A percentile compares a stretch with the other conserved stretches of the same genome.
Evolutionary conservation across 2,888 invertebrate genomes (phyloP).

Genomic region (Synergus gifuensis): DNA sequence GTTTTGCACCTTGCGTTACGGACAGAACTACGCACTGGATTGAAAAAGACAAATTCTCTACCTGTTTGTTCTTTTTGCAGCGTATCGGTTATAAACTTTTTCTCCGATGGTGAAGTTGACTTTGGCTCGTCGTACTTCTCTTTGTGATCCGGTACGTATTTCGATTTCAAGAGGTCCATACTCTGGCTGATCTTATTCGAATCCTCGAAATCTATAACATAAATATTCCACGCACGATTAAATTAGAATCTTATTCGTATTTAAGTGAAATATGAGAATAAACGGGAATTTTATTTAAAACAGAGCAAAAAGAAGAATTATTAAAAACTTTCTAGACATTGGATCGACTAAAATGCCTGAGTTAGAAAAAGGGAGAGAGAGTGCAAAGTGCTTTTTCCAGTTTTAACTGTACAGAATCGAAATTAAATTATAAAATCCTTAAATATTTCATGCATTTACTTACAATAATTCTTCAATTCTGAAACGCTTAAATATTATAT

Average conservation of each 20-base stretch:
- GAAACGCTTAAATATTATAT: too few species aligned
- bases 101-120: slow-evolving; percentile 70
- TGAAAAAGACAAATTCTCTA: slow-evolving; percentile 54
- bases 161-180: slow-evolving; percentile 68
- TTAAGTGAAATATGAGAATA: too few species aligned
- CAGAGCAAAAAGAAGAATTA: too few species aligned
- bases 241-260: background rate
- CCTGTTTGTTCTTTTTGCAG: slow-evolving; percentile 73
- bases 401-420: too few species aligned
- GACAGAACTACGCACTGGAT: slow-evolving; percentile 39
- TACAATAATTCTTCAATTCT: too few species aligned
- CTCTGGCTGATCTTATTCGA: slow-evolving; percentile 73
- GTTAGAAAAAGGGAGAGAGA: too few species aligned
- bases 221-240: background rate
- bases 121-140: slow-evolving; percentile 74
- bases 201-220: slow-evolving; percentile 68
- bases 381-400: too few species aligned
- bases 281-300: too few species aligned
- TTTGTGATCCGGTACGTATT: slow-evolving; percentile 68
- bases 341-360: too few species aligned
- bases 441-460: too few species aligned
- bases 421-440: too few species aligned
- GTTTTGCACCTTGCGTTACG: slow-evolving; percentile 63
- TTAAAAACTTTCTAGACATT: too few species aligned
- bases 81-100: slow-evolving; percentile 73